Evolutionary conservation across 2,888 invertebrate species (phyloP).

Genomic region (Hypsopygia costalis): DNA sequence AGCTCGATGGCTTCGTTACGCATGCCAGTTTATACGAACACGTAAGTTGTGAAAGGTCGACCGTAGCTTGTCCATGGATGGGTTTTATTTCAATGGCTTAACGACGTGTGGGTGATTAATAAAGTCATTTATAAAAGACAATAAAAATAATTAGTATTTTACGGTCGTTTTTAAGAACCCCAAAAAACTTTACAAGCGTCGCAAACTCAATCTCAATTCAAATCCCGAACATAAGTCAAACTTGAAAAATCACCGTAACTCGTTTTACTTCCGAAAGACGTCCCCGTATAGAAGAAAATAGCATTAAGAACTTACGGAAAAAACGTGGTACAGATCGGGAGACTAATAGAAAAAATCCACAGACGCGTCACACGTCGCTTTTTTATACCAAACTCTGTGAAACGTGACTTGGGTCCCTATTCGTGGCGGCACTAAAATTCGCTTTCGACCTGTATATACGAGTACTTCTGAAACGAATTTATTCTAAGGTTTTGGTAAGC

Average conservation of each 20-base stretch:
- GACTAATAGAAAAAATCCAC: slow-evolving; percentile 17
- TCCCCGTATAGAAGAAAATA: slow-evolving; percentile 2
- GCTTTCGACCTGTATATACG: neutral
- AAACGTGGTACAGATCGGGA: slow-evolving; percentile 10
- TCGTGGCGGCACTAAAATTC: slow-evolving; percentile 3
- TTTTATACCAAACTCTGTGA: slow-evolving; percentile 17
- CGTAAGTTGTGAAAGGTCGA: no score
- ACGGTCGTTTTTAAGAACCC: no score
- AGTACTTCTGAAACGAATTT: slow-evolving; percentile 1
- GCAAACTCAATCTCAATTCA: neutral
- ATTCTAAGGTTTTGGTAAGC: neutral
- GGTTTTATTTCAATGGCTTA: no score
- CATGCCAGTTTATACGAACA: no score
- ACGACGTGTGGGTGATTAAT: no score
- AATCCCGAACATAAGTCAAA: neutral
- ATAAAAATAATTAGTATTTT: no score
- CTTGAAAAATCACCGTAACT: slow-evolving; percentile 4
- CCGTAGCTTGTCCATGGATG: no score
- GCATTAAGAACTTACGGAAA: slow-evolving; percentile 6
- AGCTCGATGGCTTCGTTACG: no score
- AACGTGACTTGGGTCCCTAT: slow-evolving; percentile 14
- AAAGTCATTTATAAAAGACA: no score
- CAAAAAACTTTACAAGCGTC: neutral
- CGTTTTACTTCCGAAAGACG: neutral
- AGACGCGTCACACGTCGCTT: slow-evolving; percentile 18